A percentile compares a stretch with the other conserved stretches of the same genome.
Evolutionary conservation across 2,113 vertebrate genomes (phyloP).

Genomic region (Nothocercus nigrocapillus): DNA sequence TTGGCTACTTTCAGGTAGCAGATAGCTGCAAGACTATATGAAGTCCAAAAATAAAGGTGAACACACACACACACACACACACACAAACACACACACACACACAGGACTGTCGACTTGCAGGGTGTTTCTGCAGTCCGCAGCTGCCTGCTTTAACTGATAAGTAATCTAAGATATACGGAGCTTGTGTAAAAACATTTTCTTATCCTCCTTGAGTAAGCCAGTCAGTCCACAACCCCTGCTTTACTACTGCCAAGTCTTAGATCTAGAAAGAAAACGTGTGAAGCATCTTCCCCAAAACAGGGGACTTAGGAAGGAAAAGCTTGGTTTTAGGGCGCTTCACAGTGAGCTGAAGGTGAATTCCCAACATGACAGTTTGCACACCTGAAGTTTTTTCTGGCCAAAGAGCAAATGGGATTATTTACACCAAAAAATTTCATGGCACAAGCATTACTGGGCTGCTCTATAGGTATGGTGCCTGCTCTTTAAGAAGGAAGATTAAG

Average conservation of each 20-base stretch:
- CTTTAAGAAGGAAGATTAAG: neutral
- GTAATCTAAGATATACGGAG: neutral
- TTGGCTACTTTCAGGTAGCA: neutral
- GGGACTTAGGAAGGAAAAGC: neutral
- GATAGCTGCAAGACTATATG: neutral
- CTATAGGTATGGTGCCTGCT: neutral
- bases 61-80: neutral
- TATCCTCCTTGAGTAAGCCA: neutral
- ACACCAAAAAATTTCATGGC: neutral
- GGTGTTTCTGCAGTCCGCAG: neutral
- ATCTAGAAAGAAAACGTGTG: neutral
- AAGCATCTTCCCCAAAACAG: neutral
- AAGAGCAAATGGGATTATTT: neutral
- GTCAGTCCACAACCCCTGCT: neutral
- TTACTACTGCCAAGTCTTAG: neutral
- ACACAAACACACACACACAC: neutral
- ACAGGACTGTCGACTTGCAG: neutral
- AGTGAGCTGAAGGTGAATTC: neutral
- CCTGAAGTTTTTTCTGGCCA: too few species aligned
- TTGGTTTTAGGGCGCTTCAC: neutral
- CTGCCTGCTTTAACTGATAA: neutral
- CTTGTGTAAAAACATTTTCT: neutral
- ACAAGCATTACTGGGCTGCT: neutral
- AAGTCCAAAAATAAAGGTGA: neutral
- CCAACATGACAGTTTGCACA: accelerated